Evolutionary conservation across 2,888 invertebrate genomes (phyloP).

Genomic region (Cephus pulcher): DNA sequence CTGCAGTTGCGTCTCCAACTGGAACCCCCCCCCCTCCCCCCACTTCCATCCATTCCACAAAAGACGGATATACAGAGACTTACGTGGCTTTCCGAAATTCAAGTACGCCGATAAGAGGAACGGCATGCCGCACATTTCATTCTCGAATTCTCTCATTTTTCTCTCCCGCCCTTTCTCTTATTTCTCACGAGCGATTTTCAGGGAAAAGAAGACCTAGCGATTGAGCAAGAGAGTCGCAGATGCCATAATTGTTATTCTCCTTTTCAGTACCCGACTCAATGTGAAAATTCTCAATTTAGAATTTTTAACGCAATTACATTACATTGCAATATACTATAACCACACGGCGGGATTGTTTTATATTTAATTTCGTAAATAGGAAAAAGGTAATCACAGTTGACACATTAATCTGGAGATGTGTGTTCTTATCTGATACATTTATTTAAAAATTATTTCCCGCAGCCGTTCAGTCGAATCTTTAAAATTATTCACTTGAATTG

Average conservation of each 20-base stretch:
- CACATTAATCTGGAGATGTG: neutral
- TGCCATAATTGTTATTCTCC: too few relatives aligned
- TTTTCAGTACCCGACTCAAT: too few relatives aligned
- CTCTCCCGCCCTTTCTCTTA: too few relatives aligned
- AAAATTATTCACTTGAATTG: slow-evolving; percentile 38
- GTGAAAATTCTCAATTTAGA: too few relatives aligned
- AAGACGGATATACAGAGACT: slow-evolving; percentile 1
- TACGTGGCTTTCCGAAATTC: slow-evolving; percentile 1
- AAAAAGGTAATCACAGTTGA: too few relatives aligned
- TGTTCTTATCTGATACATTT: slow-evolving; percentile 28
- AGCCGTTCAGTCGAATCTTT: slow-evolving; percentile 32
- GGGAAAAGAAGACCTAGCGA: too few relatives aligned
- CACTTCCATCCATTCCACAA: neutral
- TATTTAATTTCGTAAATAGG: neutral
- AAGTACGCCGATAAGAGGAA: neutral
- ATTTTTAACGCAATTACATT: too few relatives aligned
- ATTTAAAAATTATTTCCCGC: slow-evolving; percentile 30
- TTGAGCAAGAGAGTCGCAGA: too few relatives aligned
- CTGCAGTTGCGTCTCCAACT: neutral
- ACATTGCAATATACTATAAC: too few relatives aligned
- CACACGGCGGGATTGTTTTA: too few relatives aligned
- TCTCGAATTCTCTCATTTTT: neutral
- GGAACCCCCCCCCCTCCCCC: neutral
- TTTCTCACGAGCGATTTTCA: too few relatives aligned
- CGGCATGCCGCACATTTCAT: neutral